Conservation (phyloP, 2,888 invertebrate genomes). For the Morpho helenor region DNA sequence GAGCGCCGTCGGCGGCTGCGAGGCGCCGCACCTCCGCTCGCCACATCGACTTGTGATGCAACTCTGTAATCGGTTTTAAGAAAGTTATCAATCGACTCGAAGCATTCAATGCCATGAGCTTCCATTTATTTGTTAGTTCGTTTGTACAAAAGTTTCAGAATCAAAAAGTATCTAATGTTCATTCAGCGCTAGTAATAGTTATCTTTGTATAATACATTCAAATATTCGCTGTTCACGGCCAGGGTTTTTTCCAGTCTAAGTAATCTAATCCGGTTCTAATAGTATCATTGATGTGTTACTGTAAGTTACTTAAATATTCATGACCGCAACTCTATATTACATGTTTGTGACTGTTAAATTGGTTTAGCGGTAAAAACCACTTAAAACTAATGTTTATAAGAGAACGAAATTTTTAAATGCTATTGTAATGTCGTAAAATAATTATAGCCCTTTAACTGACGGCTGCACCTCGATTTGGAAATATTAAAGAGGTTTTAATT, state of each 20-base stretch:
- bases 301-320: conserved; percentile 16
- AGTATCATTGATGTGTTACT: conserved; percentile 7
- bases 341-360: conserved; percentile 18
- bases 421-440: conserved; percentile 8
- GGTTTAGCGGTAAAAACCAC: conserved; percentile 19
- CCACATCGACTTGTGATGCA: conserved; percentile 46
- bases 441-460: conserved; percentile 6
- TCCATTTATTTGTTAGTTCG: conserved; percentile 6
- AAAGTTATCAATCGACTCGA: conserved; percentile 47
- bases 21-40: conserved; percentile 32
- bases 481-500: not conserved
- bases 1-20: conserved; percentile 26
- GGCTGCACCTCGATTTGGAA: not conserved
- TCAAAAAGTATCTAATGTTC: conserved; percentile 1
- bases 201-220: conserved; percentile 3
- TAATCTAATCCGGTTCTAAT: conserved; percentile 11
- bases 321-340: conserved; percentile 12
- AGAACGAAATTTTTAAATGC: conserved; percentile 7
- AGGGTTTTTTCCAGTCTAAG: conserved; percentile 11
- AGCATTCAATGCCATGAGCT: conserved; percentile 23
- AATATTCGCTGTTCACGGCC: not conserved
- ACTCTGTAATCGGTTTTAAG: conserved; percentile 42
- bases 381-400: conserved; percentile 12
- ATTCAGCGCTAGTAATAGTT: conserved; percentile 2
- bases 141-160: conserved; percentile 7